Percentiles rank a stretch among this genome's conserved stretches.
These are phyloP conservation scores for Diachasmimorpha longicaudata DNA, from an alignment of 1,140 invertebrate genomes.

Conservation along the genomic window DNA sequence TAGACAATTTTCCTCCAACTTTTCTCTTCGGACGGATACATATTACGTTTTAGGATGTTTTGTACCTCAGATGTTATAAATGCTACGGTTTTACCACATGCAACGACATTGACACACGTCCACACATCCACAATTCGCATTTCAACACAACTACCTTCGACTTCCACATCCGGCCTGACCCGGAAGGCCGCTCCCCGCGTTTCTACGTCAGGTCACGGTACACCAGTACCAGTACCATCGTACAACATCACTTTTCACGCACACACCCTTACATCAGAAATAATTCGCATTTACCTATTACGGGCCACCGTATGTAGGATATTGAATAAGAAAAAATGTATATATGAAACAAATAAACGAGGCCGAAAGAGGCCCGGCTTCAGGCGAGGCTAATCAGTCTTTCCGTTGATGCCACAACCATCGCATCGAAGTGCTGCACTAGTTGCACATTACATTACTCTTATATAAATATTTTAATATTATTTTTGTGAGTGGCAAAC, in stretches of 20 bases:
- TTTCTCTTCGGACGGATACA: too few relatives aligned
- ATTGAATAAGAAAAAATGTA: constrained; percentile 14
- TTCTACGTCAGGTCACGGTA: constrained; percentile 41
- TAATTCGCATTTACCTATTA: constrained; percentile 38
- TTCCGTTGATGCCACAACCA: constrained; percentile 38
- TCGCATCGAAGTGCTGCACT: constrained; percentile 19
- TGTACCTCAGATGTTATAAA: too few relatives aligned
- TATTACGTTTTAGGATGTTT: too few relatives aligned
- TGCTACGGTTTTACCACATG: neutral
- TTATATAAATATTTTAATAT: neutral
- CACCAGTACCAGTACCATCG: constrained; percentile 46
- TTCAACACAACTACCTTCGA: constrained; percentile 19
- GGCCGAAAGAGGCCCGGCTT: constrained; percentile 19
- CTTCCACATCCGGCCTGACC: constrained; percentile 49
- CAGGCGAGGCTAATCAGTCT: constrained; percentile 38
- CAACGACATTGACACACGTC: neutral
- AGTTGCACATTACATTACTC: neutral
- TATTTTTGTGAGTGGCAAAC: neutral
- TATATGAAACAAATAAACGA: constrained; percentile 16
- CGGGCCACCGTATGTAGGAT: neutral
- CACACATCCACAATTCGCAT: constrained; percentile 3
- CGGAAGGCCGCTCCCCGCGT: constrained; percentile 57
- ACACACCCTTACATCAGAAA: constrained; percentile 27
- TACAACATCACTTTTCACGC: constrained; percentile 38
- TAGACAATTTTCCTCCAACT: too few relatives aligned